Percentiles rank a stretch among this genome's conserved stretches.
phyloP scores from a whole-genome alignment of 2,113 vertebrate genomes.

The Barbus barbus region DNA sequence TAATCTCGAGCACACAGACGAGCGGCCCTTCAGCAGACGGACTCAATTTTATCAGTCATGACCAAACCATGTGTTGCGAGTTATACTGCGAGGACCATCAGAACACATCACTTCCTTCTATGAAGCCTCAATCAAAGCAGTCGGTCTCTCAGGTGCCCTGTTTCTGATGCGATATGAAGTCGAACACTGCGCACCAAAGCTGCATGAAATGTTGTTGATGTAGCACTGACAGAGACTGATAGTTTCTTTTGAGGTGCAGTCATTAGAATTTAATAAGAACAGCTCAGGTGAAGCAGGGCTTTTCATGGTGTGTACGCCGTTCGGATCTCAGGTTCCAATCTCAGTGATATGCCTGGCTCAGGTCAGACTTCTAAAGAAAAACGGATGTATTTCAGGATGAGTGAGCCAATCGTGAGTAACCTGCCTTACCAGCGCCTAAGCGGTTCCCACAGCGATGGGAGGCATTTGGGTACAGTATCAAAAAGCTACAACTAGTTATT shows the following conservation, averaged over 20 bases:
- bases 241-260: slow-evolving; percentile 26
- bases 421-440: background rate
- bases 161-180: slow-evolving; percentile 24
- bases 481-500: background rate
- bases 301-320: background rate
- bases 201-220: slow-evolving; percentile 3
- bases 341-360: slow-evolving; percentile 2
- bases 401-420: background rate
- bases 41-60: slow-evolving; percentile 37
- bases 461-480: background rate
- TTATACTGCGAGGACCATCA: slow-evolving; percentile 1
- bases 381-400: background rate
- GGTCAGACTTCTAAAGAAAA: slow-evolving; percentile 30
- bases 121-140: slow-evolving; percentile 8
- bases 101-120: slow-evolving; percentile 20
- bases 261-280: slow-evolving; percentile 41
- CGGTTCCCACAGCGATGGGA: background rate
- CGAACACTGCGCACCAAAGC: background rate
- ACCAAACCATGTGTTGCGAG: slow-evolving; percentile 27
- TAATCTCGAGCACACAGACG: slow-evolving; percentile 9
- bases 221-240: slow-evolving; percentile 30
- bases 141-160: slow-evolving; percentile 26
- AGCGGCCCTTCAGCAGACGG: slow-evolving; percentile 17
- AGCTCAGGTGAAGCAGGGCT: slow-evolving; percentile 6
- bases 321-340: background rate